A percentile compares a stretch with the other conserved stretches of the same genome.
Conservation (phyloP, 2,797 vertebrate species). For the Choloepus didactylus region DNA sequence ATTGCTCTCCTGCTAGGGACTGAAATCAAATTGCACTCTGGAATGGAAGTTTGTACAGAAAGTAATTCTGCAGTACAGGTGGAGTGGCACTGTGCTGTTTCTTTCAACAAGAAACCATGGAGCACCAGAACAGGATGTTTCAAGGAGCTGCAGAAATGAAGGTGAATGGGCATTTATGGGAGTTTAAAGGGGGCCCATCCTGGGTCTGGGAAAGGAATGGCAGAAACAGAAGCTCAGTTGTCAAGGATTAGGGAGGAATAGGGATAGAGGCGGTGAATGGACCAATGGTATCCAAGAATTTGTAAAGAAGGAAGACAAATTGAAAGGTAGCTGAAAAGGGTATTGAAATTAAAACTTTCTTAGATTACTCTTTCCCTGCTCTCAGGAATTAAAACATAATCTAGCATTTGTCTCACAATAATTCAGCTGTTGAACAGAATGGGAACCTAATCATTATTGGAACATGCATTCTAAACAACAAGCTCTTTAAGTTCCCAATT, state of each 20-base stretch:
- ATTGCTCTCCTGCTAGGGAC: neutral
- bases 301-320: neutral
- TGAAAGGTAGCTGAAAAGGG: neutral
- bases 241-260: neutral
- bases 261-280: neutral
- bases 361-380: neutral
- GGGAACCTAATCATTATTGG: neutral
- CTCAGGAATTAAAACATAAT: neutral
- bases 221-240: neutral
- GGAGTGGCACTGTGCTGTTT: neutral
- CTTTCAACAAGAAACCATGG: neutral
- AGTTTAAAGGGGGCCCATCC: neutral
- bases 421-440: neutral
- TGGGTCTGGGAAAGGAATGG: neutral
- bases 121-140: neutral
- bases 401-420: neutral
- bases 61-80: neutral
- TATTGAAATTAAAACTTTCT: neutral
- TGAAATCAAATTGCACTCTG: neutral
- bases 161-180: neutral
- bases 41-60: neutral
- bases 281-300: neutral
- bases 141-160: neutral
- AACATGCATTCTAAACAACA: neutral
- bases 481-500: neutral